Evolutionary conservation across 2,113 vertebrate species (phyloP).

Genomic region (Melanerpes aurifrons): DNA sequence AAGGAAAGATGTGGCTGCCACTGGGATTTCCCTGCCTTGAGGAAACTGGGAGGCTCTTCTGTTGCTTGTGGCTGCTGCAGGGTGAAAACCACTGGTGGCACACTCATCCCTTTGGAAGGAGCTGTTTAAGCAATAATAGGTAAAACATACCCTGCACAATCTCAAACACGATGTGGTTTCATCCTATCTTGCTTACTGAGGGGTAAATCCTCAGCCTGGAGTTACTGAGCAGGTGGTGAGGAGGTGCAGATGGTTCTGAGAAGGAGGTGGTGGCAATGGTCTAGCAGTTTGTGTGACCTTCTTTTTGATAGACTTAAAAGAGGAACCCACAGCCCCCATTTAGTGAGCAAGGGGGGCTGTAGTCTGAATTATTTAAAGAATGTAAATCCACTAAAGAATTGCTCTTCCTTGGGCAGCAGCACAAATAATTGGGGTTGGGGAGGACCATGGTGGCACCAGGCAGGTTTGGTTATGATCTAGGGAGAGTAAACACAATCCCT

Average conservation of each 20-base stretch:
- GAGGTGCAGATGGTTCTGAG: constrained; percentile 21
- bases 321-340: constrained; percentile 17
- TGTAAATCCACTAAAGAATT: neutral
- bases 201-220: constrained; percentile 33
- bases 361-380: neutral
- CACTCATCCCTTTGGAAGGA: neutral
- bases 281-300: constrained; percentile 44
- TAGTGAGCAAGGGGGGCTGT: neutral
- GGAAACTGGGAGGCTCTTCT: neutral
- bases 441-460: neutral
- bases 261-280: constrained; percentile 47
- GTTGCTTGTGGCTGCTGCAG: neutral
- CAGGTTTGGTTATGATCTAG: neutral
- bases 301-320: constrained; percentile 48
- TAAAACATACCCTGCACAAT: neutral
- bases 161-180: neutral
- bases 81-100: neutral
- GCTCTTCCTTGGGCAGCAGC: neutral
- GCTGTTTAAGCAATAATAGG: neutral
- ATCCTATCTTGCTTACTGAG: constrained; percentile 10
- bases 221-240: constrained; percentile 29
- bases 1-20: neutral
- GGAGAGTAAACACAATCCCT: neutral
- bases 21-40: neutral
- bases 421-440: neutral